Base-by-base conservation (phyloP, 2,888 invertebrate species). In the Molorchus minor region DNA sequence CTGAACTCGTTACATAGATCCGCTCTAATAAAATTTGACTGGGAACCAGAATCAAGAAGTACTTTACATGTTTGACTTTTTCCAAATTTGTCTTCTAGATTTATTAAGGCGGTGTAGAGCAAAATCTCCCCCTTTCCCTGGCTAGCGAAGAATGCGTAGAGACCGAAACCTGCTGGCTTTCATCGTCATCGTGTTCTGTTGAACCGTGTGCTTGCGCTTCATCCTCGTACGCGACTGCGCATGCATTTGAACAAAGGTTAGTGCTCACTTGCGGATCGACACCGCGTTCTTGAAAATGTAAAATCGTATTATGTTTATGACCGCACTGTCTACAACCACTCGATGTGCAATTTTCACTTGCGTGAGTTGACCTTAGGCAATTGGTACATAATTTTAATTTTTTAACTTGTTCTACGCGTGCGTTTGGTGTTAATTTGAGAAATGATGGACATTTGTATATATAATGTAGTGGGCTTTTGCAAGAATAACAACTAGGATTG, bases 381-480 rank as follows among this genome's bases (percentile, higher is more conserved):
- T 58, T 62, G 15, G 55, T 5, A 25, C 58, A 62, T 45, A 58
- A 40, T 8, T 55, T 41, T 3, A 17, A 30, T 44, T 40, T 52
- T 55, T 58, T 58, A 8, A 56, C 21, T 29, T 55, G 33, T 35
- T 8, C 25, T 38, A 36, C 2, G 21, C 56, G 35, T 7, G 46
- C 35, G 3, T 10, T n/a, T 8, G 25, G 29, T 10, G 36, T 1
- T 19, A 52, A 35, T 19, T 33, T 15, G 20, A 52, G 45, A 10
- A 52, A 61, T 30, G 29, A 25, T n/a, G 38, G 21, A 51, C 62
- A 62, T 19, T 45, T 40, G 13, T 49, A 58, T 8, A 54, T 35
- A 51, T 43, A 43, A 29, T 58, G n/a, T n/a, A n/a, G 58, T 1
- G 54, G 29, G 15, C 44, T 53, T 47, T 58, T 38, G 21, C 49